Base-by-base conservation (phyloP, 2,888 invertebrate species). In the Phalera bucephala region DNA sequence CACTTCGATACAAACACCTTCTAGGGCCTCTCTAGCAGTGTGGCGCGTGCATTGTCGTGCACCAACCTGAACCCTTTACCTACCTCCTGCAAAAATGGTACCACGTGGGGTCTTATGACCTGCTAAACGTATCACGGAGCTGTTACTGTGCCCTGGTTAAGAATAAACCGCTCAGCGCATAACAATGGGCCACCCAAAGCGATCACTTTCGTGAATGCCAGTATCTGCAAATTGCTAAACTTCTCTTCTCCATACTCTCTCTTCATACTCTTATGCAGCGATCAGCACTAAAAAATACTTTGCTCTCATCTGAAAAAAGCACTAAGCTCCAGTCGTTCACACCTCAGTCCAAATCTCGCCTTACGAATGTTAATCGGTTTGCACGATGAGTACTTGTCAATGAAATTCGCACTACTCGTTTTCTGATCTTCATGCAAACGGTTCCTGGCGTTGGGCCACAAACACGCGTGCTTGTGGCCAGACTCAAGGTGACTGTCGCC, bases 181-280 rank as follows among this genome's bases (percentile, higher is more conserved):
- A 14, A 36, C 31, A 27, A 10, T 31, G 19, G 26, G 26, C 0
- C 26, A 29, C 20, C 35, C 35, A 28, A 21, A 28, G 0, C 33
- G 13, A 1, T 21, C 21, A 14, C 9, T 28, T 20, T 9, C 33
- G 7, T 33, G 33, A 11, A 33, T 20, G 13, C 26, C 25, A 1
- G 26, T 8, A n/a, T 26, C 23, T 1, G 26, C 0, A 29, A 29
- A 34, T n/a, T 15, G 23, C 9, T 29, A 21, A 3, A 10, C 30
- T 30, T 19, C 7, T 20, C 29, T 3, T 25, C 30, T 30, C 35
- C 30, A 30, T 7, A 35, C n/a, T n/a, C n/a, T n/a, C n/a, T 25
- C 30, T 30, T 30, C 30, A 30, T 7, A 35, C 13, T 0, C 26
- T 1, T 26, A 33, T 3, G n/a, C 33, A 26, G 7, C 21, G 21